These are phyloP conservation scores for Saccostrea glomerata DNA, from an alignment of 1,140 invertebrate genomes.

Conservation along the genomic window DNA sequence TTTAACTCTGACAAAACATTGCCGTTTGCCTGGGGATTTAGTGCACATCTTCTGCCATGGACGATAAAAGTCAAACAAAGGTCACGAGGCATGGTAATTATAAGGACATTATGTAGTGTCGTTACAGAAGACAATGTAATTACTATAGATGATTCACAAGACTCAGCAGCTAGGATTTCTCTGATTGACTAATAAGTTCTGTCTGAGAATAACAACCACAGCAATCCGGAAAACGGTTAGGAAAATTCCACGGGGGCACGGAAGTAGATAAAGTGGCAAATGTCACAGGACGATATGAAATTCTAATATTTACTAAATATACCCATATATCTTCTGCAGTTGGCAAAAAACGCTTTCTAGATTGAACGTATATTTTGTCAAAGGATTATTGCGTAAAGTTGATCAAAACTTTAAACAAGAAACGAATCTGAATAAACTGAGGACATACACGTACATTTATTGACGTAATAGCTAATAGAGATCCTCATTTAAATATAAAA, in stretches of 20 bases:
- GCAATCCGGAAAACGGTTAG: not conserved
- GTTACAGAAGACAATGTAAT: not conserved
- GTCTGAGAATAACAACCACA: not conserved
- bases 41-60: not conserved
- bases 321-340: not conserved
- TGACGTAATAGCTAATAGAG: no score
- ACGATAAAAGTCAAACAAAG: not conserved
- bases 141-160: constrained; percentile 2
- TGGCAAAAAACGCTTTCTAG: not conserved
- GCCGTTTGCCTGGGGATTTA: not conserved
- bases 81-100: not conserved
- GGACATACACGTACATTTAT: no score
- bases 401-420: no score
- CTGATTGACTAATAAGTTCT: not conserved
- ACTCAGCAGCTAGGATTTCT: not conserved
- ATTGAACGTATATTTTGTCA: no score
- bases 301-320: not conserved
- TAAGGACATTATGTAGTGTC: not conserved
- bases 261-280: not conserved
- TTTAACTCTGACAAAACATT: not conserved
- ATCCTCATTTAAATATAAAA: no score
- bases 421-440: no score
- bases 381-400: no score
- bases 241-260: not conserved
- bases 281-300: not conserved